phyloP scores from a whole-genome alignment of 2,113 vertebrate species.

The Malurus alboscapulatus region DNA sequence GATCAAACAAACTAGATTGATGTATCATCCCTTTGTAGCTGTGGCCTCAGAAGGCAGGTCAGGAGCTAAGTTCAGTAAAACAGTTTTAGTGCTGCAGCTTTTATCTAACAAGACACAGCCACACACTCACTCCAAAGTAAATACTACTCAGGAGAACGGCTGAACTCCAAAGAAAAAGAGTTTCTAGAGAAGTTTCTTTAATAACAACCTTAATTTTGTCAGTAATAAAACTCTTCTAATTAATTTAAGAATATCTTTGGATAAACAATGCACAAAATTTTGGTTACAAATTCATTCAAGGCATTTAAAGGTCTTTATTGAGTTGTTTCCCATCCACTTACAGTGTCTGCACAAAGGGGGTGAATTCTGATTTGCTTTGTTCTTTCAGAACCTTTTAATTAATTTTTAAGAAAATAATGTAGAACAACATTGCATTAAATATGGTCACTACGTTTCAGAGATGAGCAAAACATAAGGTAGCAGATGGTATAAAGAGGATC shows the following conservation, averaged over 20 bases:
- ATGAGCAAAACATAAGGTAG: constrained; percentile 33
- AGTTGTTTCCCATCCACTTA: background rate
- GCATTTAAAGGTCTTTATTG: background rate
- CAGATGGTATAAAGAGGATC: constrained; percentile 44
- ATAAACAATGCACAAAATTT: background rate
- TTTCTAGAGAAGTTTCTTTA: background rate
- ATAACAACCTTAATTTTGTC: background rate
- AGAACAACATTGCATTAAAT: background rate
- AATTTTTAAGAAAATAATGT: background rate
- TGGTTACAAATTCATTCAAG: background rate
- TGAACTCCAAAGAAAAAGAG: background rate
- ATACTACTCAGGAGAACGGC: background rate
- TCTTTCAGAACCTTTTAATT: constrained; percentile 21
- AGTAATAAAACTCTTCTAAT: background rate
- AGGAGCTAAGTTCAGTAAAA: constrained; percentile 55
- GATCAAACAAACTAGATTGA: constrained; percentile 53
- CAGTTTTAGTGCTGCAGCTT: constrained; percentile 33
- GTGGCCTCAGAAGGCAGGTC: constrained; percentile 50
- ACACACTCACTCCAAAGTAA: background rate
- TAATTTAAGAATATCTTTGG: background rate
- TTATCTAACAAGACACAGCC: constrained; percentile 33
- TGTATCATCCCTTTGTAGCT: constrained; percentile 51
- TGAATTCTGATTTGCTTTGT: constrained; percentile 10
- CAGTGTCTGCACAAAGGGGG: background rate
- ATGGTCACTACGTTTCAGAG: background rate